These are phyloP conservation scores for Carabus problematicus DNA, from an alignment of 2,888 invertebrate species.

Conservation along the genomic window DNA sequence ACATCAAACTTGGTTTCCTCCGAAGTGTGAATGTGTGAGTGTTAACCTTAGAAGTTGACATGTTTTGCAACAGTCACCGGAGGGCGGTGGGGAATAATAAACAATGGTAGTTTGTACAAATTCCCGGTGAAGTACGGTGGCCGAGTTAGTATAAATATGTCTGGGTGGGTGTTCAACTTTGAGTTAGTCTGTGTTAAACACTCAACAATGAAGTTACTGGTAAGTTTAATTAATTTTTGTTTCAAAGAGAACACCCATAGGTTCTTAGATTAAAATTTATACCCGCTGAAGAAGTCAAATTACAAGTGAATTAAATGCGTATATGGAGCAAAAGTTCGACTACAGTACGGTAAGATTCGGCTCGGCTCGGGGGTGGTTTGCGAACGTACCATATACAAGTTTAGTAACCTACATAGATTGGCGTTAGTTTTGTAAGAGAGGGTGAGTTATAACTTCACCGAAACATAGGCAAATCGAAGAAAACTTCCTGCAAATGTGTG, in stretches of 20 bases:
- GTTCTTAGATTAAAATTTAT: conserved; percentile 13
- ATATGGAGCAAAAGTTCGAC: background rate
- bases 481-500: no score
- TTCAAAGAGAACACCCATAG: conserved; percentile 17
- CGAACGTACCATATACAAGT: no score
- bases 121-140: conserved; percentile 21
- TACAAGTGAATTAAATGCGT: conserved; percentile 4
- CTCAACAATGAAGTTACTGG: conserved; percentile 37
- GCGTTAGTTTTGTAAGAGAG: no score
- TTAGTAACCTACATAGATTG: no score
- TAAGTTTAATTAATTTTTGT: conserved; percentile 39
- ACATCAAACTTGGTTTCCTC: conserved; percentile 30
- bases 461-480: no score
- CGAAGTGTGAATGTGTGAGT: conserved; percentile 12
- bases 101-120: conserved; percentile 29
- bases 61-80: conserved; percentile 11
- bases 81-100: conserved; percentile 20
- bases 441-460: no score
- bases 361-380: no score
- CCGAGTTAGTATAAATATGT: conserved; percentile 31
- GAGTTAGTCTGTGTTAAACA: conserved; percentile 36
- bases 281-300: conserved; percentile 7
- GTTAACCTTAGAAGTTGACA: conserved; percentile 40
- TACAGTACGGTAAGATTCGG: no score
- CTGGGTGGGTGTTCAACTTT: conserved; percentile 32